Evolutionary conservation across 2,888 invertebrate genomes (phyloP), one percentile per base, ranked within the genome.

Genomic region (Poecilobothrus nobilitatus): DNA sequence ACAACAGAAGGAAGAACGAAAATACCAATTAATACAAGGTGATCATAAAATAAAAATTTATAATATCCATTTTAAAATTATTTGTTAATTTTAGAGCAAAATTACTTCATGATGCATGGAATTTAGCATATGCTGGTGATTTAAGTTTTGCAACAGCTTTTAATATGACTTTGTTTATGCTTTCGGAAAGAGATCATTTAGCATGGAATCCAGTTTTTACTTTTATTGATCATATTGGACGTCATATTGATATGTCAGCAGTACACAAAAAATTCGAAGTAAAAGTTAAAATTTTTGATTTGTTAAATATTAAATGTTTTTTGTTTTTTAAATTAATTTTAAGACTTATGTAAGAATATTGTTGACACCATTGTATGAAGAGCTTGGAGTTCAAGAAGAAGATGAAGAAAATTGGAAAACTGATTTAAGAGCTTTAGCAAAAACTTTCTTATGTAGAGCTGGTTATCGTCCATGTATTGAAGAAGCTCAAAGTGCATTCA

Each of bases 121-220:
- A 91, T 78, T 79, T 91, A 65, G 91, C 91, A 0, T 90, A 89
- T 73, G 90, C 91, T 41, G 91, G 91, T 0, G 89, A 91, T 74
- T 82, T 92, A 1, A 88, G 88, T 72, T 91, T 91, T 75, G 87
- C 86, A 0, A 87, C 88, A 0, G 92, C 92, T 0, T 84, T 93
- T 27, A 89, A 92, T 74, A 90, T 92, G 90, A 91, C 91, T 0
- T 80, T 90, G 61, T 91, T 92, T 75, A 81, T 92, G 77, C 88
- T 86, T 75, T 83, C 87, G 66, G 92, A 92, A 79, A 84, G 88
- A 37, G 86, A 90, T 71, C 89, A 90, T 73, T 80, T 91, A 0
- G 91, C 91, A 0, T 93, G 92, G 92, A 89, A 91, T 77, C 91
- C 91, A 0, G 87, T 91, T 10, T 92, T 92, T 75, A 91, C 91